Conservation (phyloP, 2,797 vertebrate species). For the Acomys russatus region DNA sequence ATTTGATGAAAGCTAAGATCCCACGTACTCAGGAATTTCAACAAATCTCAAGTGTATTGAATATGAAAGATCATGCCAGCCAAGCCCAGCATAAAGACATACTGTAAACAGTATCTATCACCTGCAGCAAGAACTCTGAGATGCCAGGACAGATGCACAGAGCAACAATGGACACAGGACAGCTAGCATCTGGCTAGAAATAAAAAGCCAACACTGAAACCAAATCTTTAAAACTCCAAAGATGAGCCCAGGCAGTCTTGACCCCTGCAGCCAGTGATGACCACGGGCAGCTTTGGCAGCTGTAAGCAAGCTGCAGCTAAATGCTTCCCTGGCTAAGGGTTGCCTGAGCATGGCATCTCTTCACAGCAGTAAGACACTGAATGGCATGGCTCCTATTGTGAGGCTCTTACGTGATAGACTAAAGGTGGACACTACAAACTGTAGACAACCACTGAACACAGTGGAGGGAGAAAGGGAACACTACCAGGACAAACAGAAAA, state of each 20-base stretch:
- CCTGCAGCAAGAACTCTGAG: neutral
- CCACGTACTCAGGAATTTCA: conserved; percentile 20
- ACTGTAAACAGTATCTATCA: neutral
- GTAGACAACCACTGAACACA: conserved; percentile 3
- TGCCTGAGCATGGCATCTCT: neutral
- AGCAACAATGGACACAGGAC: neutral
- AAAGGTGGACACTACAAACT: neutral
- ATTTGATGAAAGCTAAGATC: conserved; percentile 35
- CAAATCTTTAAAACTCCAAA: conserved; percentile 39
- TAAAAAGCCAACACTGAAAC: neutral
- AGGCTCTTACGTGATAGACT: neutral
- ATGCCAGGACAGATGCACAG: neutral
- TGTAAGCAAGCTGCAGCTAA: neutral
- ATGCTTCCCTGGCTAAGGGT: neutral
- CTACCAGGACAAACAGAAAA: conserved; percentile 36
- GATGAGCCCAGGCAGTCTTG: neutral
- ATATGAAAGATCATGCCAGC: conserved; percentile 27
- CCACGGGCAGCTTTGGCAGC: no score
- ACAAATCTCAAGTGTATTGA: conserved; percentile 34
- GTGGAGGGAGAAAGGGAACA: neutral
- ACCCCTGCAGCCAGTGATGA: neutral
- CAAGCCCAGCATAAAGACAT: neutral
- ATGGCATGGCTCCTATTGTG: neutral
- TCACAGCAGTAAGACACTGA: neutral
- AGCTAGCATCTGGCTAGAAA: neutral